phyloP scores from a whole-genome alignment of 2,797 vertebrate species.

The Acridotheres tristis region DNA sequence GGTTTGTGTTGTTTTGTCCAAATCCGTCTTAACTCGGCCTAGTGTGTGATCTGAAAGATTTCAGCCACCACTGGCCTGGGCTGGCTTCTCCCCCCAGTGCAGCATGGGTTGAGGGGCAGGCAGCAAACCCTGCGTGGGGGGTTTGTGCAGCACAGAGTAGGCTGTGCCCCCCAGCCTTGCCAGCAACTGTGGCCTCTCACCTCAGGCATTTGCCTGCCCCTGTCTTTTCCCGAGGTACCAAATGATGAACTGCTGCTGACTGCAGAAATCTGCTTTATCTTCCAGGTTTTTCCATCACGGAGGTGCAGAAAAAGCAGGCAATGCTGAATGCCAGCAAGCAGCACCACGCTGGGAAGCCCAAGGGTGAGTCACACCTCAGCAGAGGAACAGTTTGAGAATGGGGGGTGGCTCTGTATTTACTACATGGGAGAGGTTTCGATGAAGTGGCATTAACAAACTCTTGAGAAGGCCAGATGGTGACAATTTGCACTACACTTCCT shows the following conservation, averaged over 20 bases:
- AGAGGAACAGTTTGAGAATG: too few relatives aligned
- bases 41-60: not conserved
- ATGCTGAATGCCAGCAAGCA: conserved; percentile 93
- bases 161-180: too few relatives aligned
- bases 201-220: not conserved
- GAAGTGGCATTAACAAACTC: not conserved
- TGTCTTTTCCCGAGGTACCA: not conserved
- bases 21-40: not conserved
- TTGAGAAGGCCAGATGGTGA: not conserved
- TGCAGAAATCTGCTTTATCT: not conserved
- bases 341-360: conserved; percentile 88
- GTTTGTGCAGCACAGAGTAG: not conserved
- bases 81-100: not conserved
- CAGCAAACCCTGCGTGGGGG: not conserved
- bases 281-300: conserved; percentile 91
- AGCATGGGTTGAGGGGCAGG: not conserved
- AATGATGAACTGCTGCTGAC: not conserved
- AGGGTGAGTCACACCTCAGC: conserved; percentile 78
- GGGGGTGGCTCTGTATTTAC: not conserved
- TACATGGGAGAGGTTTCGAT: not conserved
- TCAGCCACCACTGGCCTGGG: not conserved
- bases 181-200: not conserved
- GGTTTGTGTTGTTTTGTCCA: not conserved
- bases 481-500: not conserved
- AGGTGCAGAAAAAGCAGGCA: conserved; percentile 94